Base-by-base conservation (phyloP, 2,113 vertebrate genomes). In the Tiliqua scincoides region DNA sequence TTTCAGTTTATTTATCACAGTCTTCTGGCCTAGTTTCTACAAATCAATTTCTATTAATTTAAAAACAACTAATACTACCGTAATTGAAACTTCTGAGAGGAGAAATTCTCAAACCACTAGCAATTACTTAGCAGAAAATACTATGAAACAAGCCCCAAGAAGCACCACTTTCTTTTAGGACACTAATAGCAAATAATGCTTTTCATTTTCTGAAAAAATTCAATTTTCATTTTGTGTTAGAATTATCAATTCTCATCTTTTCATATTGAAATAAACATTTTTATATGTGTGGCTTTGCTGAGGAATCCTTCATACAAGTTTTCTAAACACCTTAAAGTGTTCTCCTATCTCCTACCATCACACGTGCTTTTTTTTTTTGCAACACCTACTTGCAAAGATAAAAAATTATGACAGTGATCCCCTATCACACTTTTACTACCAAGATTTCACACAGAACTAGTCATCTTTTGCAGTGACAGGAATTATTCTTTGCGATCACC, bases 1-100 rank as follows among this genome's bases (percentile, higher is more conserved):
- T 30, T 48, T 57, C 54, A 35, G 20, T 57, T 71, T 25, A 67
- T 67, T 43, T 72, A 62, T 8, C 63, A 30, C 32, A 30, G n/a
- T 65, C 4, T 3, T 68, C 0, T 52, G 27, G 27, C 27, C n/a
- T n/a, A n/a, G n/a, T n/a, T n/a, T 54, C 14, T 0, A 3, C 1
- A 40, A 35, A 35, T 1, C 40, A 75, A 12, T 82, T 76, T 52
- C 35, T 63, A 62, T 30, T 40, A 70, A 63, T 73, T 74, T 32
- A 80, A 68, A n/a, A 0, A 35, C 11, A 10, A 30, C 8, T 32
- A 68, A 30, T 0, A 35, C 25, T 65, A 30, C 35, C 18, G 52
- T 59, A 73, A 18, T 37, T 57, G 23, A 37, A 61, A 4, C 11
- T 2, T 12, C 23, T 82, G 7, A 7, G n/a, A 62, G 70, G 17